phyloP scores from a whole-genome alignment of 2,888 invertebrate genomes.

The Chesias legatella region DNA sequence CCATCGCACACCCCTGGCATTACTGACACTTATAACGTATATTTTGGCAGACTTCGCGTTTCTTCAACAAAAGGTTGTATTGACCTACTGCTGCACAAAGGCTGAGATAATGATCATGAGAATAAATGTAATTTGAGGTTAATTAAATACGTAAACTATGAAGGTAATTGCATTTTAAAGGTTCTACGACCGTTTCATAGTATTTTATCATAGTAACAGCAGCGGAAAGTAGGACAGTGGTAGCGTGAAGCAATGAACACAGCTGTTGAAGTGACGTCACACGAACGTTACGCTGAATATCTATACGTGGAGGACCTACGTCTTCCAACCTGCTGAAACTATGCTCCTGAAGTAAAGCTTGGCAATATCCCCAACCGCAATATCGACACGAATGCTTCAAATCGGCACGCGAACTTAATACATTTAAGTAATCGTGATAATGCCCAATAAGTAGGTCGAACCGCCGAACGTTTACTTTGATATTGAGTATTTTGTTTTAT shows the following conservation, averaged over 20 bases:
- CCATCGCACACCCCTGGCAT: slow-evolving; percentile 15
- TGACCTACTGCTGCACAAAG: slow-evolving; percentile 36
- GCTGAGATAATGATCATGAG: slow-evolving; percentile 27
- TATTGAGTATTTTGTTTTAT: slow-evolving; percentile 3
- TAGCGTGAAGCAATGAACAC: slow-evolving; percentile 9
- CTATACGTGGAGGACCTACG: too few relatives aligned
- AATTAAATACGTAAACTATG: slow-evolving; percentile 9
- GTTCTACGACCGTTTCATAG: slow-evolving; percentile 2
- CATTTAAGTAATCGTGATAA: slow-evolving; percentile 23
- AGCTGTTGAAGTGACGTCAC: slow-evolving; percentile 14
- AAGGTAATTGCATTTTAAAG: slow-evolving; percentile 1
- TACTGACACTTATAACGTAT: slow-evolving; percentile 16
- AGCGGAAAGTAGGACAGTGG: slow-evolving; percentile 9
- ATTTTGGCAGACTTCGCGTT: slow-evolving; percentile 30
- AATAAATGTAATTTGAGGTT: slow-evolving; percentile 15
- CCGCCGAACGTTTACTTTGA: slow-evolving; percentile 3
- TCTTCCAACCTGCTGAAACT: slow-evolving; percentile 12
- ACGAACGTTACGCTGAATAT: slow-evolving; percentile 1
- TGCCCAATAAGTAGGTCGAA: slow-evolving; percentile 25
- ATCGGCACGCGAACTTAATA: slow-evolving; percentile 17
- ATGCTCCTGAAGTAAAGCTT: slow-evolving; percentile 23
- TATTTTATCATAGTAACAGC: slow-evolving; percentile 3
- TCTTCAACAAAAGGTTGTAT: slow-evolving; percentile 33
- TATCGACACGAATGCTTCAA: slow-evolving; percentile 25
- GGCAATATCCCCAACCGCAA: slow-evolving; percentile 31